Evolutionary conservation across 2,113 vertebrate species (phyloP), one percentile per base, ranked within the genome.

Genomic region (Danionella cerebrum): DNA sequence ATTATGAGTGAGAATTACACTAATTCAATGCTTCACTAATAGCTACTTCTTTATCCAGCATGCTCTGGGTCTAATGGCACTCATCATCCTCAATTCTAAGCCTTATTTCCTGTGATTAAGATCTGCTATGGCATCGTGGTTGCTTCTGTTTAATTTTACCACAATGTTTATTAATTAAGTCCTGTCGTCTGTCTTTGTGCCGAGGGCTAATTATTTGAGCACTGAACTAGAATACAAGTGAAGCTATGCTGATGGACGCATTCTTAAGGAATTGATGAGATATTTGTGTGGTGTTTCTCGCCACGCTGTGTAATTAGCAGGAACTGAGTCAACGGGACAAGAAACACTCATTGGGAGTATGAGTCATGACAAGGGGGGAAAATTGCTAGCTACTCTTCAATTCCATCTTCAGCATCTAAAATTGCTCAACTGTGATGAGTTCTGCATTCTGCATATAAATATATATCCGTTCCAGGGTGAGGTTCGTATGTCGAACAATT

Each of bases 91-190:
- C 51, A 8, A 58, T 72, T 65, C 50, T 69, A 64, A 25, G 38
- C 27, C 68, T 54, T 71, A 68, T 70, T 79, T 75, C 66, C 66
- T 68, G 69, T 76, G 66, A 76, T 75, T 77, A 68, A 70, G 14
- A 48, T 35, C 69, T 68, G 31, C 63, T 39, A 58, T 63, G 27
- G 19, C 63, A 67, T 41, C 45, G 53, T 59, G 48, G 55, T 68
- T 42, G 54, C 51, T 74, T 59, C 44, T 59, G 29, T 41, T 54
- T 69, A 69, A 47, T 58, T 48, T 45, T 50, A 18, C 47, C 59
- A 52, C 21, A 44, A 65, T 47, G 18, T 62, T 69, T 69, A 66
- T 52, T 8, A 68, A 69, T 71, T 74, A 71, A 76, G 65, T 31
- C 14, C 19, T 67, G 60, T 72, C 45, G 55, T 59, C 65, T 42